A percentile compares a stretch with the other conserved stretches of the same genome.
These are phyloP conservation scores for Chaetogeoica ovagalla DNA, from an alignment of 2,888 invertebrate genomes.

Conservation along the genomic window DNA sequence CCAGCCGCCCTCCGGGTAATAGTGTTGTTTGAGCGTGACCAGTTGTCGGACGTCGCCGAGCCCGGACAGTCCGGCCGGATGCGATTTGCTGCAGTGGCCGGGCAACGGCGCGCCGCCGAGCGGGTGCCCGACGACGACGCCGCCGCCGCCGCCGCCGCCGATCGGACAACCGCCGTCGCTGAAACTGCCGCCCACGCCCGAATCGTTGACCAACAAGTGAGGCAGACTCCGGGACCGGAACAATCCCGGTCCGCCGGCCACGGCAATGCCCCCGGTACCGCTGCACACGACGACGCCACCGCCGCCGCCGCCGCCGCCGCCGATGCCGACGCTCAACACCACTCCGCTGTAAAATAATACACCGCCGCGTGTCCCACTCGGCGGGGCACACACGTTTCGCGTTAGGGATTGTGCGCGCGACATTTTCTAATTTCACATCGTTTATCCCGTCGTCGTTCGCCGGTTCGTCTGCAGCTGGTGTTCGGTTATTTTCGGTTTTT, in stretches of 20 bases:
- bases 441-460: too few species aligned
- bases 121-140: conserved; percentile 60
- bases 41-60: conserved; percentile 53
- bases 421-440: too few species aligned
- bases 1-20: conserved; percentile 87
- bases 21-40: conserved; percentile 68
- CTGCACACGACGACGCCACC: too few species aligned
- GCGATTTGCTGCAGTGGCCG: conserved; percentile 47
- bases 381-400: too few species aligned
- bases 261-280: too few species aligned
- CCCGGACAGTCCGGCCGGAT: conserved; percentile 29
- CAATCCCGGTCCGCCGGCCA: conserved; percentile 59
- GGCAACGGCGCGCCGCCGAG: conserved; percentile 57
- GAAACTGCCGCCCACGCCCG: conserved; percentile 60
- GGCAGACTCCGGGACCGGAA: conserved; percentile 71
- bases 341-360: conserved; percentile 4
- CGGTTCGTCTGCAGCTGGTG: too few species aligned
- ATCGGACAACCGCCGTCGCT: conserved; percentile 56
- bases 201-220: conserved; percentile 63
- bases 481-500: too few species aligned
- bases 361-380: too few species aligned
- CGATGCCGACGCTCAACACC: conserved; percentile 20
- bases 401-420: too few species aligned
- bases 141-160: conserved; percentile 59
- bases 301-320: neutral